Conservation (phyloP, 2,113 vertebrate species). For the Alligator mississippiensis region DNA sequence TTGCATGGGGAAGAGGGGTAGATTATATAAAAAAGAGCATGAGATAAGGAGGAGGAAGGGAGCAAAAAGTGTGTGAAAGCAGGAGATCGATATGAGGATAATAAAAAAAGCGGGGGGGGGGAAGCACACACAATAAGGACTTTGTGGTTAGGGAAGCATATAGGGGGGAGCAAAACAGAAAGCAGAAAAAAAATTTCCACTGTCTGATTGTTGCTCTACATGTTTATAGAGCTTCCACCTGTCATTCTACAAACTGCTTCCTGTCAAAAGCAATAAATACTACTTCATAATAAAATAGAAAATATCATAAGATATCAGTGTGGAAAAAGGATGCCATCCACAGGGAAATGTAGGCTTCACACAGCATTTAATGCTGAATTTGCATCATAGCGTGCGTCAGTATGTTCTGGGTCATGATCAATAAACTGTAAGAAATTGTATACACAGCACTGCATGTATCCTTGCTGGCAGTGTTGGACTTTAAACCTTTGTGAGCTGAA, state of each 20-base stretch:
- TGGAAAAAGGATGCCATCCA: not conserved
- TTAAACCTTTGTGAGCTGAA: not conserved
- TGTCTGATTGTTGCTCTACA: not conserved
- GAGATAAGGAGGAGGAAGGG: not conserved
- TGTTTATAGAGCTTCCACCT: not conserved
- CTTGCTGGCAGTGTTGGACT: accelerated
- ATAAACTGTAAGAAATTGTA: not conserved
- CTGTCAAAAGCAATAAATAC: not conserved
- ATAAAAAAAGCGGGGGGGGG: not conserved
- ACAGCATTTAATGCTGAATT: not conserved
- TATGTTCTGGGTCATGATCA: not conserved
- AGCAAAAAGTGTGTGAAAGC: not conserved
- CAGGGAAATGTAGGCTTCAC: not conserved
- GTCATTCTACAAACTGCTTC: not conserved
- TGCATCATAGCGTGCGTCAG: not conserved
- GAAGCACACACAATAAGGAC: not conserved
- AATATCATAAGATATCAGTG: not conserved
- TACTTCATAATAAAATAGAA: not conserved
- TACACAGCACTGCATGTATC: not conserved
- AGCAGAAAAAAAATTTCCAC: not conserved
- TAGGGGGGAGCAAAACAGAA: not conserved
- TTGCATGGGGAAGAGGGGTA: not conserved
- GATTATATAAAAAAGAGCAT: accelerated
- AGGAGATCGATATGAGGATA: not conserved
- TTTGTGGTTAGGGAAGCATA: not conserved